Percentiles rank a stretch among this genome's conserved stretches.
These are phyloP conservation scores for Stegostoma tigrinum DNA, from an alignment of 2,113 vertebrate genomes.

Conservation along the genomic window DNA sequence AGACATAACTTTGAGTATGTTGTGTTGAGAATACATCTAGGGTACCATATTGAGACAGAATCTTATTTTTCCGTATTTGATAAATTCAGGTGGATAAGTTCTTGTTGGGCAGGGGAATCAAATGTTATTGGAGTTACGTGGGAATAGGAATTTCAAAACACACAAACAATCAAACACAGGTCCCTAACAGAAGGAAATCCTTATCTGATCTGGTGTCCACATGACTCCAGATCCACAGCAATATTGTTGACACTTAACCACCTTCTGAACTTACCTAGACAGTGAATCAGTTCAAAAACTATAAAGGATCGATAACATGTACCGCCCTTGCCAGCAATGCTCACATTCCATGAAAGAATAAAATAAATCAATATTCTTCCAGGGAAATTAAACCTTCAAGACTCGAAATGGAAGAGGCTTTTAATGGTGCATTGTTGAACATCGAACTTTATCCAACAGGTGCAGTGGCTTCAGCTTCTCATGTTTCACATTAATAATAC, in stretches of 20 bases:
- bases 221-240: neutral
- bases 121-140: too few species aligned
- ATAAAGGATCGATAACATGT: neutral
- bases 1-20: too few species aligned
- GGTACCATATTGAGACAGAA: too few species aligned
- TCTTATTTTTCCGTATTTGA: too few species aligned
- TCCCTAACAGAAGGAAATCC: neutral
- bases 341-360: neutral
- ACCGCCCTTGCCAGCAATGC: too few species aligned
- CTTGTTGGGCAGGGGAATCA: too few species aligned
- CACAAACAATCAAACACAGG: too few species aligned
- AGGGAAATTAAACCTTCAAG: neutral
- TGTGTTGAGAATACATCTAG: too few species aligned
- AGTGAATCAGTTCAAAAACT: neutral
- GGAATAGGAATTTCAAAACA: too few species aligned
- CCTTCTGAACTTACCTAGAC: neutral
- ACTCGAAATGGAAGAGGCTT: neutral
- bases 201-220: neutral
- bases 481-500: constrained; percentile 16
- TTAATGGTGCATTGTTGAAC: neutral
- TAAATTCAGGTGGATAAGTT: too few species aligned
- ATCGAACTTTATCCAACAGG: neutral
- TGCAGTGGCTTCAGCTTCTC: neutral
- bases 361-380: neutral
- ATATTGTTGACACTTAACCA: neutral